Evolutionary conservation across 2,113 vertebrate species (phyloP).

Genomic region (Hydropotes inermis): DNA sequence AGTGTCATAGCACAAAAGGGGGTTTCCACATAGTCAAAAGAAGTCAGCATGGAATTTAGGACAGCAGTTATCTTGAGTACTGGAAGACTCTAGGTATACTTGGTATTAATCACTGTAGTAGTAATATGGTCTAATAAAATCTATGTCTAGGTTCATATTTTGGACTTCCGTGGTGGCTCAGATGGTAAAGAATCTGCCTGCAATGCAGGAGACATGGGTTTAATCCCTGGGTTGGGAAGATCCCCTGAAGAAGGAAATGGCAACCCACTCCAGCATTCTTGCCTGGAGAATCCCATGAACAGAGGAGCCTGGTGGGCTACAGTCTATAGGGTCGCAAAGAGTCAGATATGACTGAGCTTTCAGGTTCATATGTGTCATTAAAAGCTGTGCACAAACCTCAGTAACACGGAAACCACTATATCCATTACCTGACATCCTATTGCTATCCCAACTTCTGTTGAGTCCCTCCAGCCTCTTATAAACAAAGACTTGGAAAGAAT

Average conservation of each 20-base stretch:
- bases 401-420: background rate
- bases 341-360: background rate
- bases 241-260: background rate
- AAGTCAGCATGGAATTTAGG: background rate
- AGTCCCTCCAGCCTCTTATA: background rate
- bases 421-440: background rate
- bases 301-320: background rate
- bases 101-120: background rate
- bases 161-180: background rate
- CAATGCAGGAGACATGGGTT: background rate
- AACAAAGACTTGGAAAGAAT: background rate
- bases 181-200: background rate
- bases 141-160: background rate
- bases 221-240: background rate
- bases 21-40: background rate
- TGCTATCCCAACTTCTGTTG: background rate
- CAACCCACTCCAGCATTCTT: background rate
- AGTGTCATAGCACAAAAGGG: background rate
- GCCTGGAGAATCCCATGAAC: background rate
- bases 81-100: background rate
- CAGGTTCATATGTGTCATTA: background rate
- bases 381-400: background rate
- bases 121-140: background rate
- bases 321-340: background rate
- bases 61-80: background rate